Base-by-base conservation (phyloP, 2,113 vertebrate species). In the Corythornis cristatus region DNA sequence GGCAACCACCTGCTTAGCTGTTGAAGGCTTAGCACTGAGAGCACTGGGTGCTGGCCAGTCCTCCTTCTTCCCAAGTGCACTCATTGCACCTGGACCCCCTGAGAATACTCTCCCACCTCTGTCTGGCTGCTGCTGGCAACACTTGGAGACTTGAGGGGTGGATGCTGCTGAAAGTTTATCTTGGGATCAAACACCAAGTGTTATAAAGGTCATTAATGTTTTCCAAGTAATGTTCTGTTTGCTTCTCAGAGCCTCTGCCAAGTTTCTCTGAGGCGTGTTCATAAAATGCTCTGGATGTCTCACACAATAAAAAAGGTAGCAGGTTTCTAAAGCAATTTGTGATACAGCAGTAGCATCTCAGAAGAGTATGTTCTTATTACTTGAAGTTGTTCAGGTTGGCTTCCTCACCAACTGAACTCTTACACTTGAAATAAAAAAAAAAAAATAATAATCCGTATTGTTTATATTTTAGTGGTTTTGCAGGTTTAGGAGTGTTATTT, bases 191-290 rank as follows among this genome's bases (percentile, higher is more conserved):
- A 73, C 77, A 88, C 18, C 81, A 88, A 83, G 68, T 93, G 51
- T 93, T 94, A 84, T 67, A 96, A 96, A 96, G 95, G 89, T 95
- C 90, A 86, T 83, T 92, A 77, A 79, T 95, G 80, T 93, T 96
- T 96, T 90, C 95, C 83, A 62, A 82, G 88, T 88, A 90, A 90
- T 0, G 1, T 90, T 93, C 65, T 97, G 58, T 94, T 96, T 96
- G 93, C 93, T 94, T 92, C 90, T 94, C 86, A 95, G 89, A 93
- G 61, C 77, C 35, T 81, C 31, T 95, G 94, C 85, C 81, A 94
- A 92, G 71, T 84, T 93, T 90, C 77, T 95, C 85, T 48, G 83
- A 89, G 74, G 43, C 66, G 26, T 89, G 81, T 79, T 95, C 77
- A 56, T 71, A 50, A 83, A 79, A 72, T 23, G 8, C 77, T 75